Conservation (phyloP, 2,797 vertebrate species). For the Aselliscus stoliczkanus region DNA sequence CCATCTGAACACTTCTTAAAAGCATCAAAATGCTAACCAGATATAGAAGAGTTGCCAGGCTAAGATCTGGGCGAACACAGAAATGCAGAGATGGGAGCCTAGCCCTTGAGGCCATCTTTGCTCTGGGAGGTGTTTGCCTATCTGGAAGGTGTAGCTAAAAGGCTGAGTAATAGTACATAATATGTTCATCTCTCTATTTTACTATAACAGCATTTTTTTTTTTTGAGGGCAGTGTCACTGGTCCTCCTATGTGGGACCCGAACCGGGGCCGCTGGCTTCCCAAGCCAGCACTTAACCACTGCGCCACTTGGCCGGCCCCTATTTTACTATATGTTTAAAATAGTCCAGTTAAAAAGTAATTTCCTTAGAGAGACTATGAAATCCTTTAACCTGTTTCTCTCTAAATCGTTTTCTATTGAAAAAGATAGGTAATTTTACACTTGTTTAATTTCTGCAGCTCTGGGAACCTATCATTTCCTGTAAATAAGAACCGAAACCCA, state of each 20-base stretch:
- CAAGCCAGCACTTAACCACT: too few species aligned
- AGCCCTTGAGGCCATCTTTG: not conserved
- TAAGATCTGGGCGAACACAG: not conserved
- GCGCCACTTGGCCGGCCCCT: too few species aligned
- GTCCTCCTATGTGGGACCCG: too few species aligned
- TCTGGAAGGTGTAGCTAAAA: not conserved
- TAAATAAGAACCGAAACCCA: not conserved
- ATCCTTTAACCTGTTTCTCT: not conserved
- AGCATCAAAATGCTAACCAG: not conserved
- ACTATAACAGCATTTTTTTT: too few species aligned
- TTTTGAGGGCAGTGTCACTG: too few species aligned
- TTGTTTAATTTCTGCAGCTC: not conserved
- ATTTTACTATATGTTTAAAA: not conserved
- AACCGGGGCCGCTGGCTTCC: too few species aligned
- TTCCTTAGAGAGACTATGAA: not conserved
- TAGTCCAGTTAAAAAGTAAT: not conserved
- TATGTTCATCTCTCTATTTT: not conserved
- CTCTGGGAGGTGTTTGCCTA: not conserved
- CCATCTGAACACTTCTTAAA: slow-evolving; percentile 5
- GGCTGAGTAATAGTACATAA: not conserved
- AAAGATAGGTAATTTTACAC: not conserved
- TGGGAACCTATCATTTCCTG: not conserved
- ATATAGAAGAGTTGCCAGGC: not conserved
- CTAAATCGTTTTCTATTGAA: not conserved
- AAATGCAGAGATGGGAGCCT: not conserved